Evolutionary conservation across 2,888 invertebrate species (phyloP).

Genomic region (Tyria jacobaeae): DNA sequence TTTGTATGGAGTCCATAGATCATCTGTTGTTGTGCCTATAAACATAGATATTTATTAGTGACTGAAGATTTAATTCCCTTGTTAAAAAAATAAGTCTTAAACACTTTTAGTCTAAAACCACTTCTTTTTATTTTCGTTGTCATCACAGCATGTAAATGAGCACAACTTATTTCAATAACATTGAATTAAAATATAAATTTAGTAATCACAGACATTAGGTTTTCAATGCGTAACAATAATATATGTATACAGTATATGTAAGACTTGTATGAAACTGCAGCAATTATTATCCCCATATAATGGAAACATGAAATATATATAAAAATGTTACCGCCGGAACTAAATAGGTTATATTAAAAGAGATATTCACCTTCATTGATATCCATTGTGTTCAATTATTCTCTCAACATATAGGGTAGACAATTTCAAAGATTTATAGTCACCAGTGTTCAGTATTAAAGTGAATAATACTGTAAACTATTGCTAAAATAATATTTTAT

Average conservation of each 20-base stretch:
- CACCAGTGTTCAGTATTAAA: constrained; percentile 19
- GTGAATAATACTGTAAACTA: background rate
- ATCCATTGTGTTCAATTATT: constrained; percentile 62
- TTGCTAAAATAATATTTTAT: constrained; percentile 22
- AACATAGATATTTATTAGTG: background rate
- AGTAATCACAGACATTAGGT: background rate
- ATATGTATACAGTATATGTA: too few relatives aligned
- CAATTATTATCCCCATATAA: background rate
- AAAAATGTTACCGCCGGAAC: constrained; percentile 18
- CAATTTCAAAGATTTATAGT: constrained; percentile 13
- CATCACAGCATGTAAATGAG: too few relatives aligned
- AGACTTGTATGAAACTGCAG: too few relatives aligned
- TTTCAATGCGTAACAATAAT: too few relatives aligned
- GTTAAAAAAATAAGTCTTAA: too few relatives aligned
- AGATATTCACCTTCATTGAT: constrained; percentile 72
- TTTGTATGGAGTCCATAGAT: constrained; percentile 95
- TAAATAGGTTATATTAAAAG: constrained; percentile 44
- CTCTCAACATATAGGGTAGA: constrained; percentile 23
- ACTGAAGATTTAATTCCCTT: too few relatives aligned
- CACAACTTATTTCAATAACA: background rate
- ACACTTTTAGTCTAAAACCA: too few relatives aligned
- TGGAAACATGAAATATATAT: background rate
- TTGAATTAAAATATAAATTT: background rate
- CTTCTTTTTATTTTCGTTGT: too few relatives aligned
- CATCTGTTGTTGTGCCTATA: constrained; percentile 86